A percentile compares a stretch with the other conserved stretches of the same genome.
These are phyloP conservation scores for Virgularia gustaviana DNA, from an alignment of 92 coral and sea anemone species.

Conservation along the genomic window DNA sequence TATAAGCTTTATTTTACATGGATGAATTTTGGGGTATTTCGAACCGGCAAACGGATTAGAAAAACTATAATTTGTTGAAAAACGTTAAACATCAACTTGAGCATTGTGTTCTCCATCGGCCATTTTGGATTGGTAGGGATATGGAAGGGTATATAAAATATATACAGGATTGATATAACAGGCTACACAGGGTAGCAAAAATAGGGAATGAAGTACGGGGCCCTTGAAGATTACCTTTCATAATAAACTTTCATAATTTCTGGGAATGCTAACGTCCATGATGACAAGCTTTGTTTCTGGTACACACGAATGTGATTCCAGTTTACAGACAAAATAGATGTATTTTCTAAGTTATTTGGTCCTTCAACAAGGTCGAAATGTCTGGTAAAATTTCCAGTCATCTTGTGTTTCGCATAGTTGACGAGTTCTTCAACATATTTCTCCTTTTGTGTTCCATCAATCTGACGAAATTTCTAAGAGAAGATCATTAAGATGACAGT, in stretches of 20 bases:
- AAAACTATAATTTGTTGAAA: too few relatives aligned
- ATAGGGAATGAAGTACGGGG: too few relatives aligned
- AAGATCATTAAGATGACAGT: neutral
- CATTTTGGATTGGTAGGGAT: too few relatives aligned
- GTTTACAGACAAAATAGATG: neutral
- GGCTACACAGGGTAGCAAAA: neutral
- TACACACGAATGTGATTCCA: neutral
- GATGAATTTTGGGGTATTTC: too few relatives aligned
- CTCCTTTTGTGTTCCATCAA: neutral
- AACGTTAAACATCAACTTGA: too few relatives aligned
- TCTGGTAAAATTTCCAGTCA: slow-evolving; percentile 22
- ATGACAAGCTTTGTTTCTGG: neutral
- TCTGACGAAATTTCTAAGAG: slow-evolving; percentile 17
- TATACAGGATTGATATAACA: neutral
- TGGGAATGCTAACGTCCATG: slow-evolving; percentile 9
- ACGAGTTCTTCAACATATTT: slow-evolving; percentile 11
- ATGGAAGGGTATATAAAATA: too few relatives aligned
- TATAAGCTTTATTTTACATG: too few relatives aligned
- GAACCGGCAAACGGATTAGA: too few relatives aligned
- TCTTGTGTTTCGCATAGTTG: slow-evolving; percentile 18
- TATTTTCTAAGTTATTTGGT: neutral
- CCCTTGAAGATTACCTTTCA: slow-evolving; percentile 37
- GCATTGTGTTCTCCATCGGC: too few relatives aligned
- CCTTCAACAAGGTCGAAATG: neutral
- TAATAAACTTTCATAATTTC: slow-evolving; percentile 28